Evolutionary conservation across 2,888 invertebrate species (phyloP).

Genomic region (Drosophila birchii): DNA sequence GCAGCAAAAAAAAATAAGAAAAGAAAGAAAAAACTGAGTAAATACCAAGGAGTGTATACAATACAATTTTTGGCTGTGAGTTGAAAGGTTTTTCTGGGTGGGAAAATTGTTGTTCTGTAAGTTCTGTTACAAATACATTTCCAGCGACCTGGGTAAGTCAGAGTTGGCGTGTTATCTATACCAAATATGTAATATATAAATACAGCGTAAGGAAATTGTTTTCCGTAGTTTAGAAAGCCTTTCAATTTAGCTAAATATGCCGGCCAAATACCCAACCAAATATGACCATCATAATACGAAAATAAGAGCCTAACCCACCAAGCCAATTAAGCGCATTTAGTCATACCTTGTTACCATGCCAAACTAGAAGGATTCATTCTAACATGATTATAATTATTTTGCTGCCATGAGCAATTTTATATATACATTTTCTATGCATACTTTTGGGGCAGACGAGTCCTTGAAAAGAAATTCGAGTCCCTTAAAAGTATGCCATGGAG

Average conservation of each 20-base stretch:
- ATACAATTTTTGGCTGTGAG: conserved; percentile 45
- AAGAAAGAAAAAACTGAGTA: conserved; percentile 46
- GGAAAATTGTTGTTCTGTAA: conserved; percentile 47
- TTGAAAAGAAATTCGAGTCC: background rate
- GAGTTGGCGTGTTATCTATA: conserved; percentile 61
- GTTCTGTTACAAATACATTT: conserved; percentile 52
- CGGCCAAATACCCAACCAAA: conserved; percentile 58
- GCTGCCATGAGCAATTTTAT: background rate
- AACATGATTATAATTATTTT: conserved; percentile 3
- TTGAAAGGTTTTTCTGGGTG: conserved; percentile 49
- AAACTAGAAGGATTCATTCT: background rate
- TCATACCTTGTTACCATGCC: background rate
- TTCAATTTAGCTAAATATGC: conserved; percentile 66
- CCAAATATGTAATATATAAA: conserved; percentile 51
- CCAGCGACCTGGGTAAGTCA: conserved; percentile 73
- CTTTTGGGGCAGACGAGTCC: conserved; percentile 24
- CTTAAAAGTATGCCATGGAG: conserved; percentile 23
- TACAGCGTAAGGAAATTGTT: conserved; percentile 59
- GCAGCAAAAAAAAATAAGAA: conserved; percentile 35
- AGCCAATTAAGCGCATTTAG: conserved; percentile 34
- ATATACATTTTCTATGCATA: conserved; percentile 17
- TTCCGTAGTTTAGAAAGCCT: conserved; percentile 69
- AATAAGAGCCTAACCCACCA: conserved; percentile 14
- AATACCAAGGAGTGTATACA: conserved; percentile 56
- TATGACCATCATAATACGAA: conserved; percentile 19